A percentile compares a stretch with the other conserved stretches of the same genome.
Conservation (phyloP, 2,797 vertebrate species). For the Platyrinchus mystaceus region DNA sequence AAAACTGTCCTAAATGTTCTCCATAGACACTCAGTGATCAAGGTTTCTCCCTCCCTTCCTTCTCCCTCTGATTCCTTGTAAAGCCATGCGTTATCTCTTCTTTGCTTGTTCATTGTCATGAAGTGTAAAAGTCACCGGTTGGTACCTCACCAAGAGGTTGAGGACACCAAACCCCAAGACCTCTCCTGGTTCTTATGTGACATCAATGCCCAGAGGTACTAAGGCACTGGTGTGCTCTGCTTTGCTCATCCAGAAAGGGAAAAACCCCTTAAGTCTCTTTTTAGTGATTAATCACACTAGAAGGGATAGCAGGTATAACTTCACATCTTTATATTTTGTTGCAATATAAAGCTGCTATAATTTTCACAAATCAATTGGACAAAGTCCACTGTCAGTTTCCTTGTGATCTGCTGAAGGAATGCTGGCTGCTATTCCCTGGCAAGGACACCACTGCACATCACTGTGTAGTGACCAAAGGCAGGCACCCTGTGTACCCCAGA, state of each 20-base stretch:
- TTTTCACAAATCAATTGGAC: background rate
- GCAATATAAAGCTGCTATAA: background rate
- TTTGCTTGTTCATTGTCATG: background rate
- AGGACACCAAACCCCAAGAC: background rate
- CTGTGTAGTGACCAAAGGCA: background rate
- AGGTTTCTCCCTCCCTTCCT: background rate
- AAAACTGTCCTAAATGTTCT: background rate
- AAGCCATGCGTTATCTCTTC: background rate
- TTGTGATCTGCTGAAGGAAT: background rate
- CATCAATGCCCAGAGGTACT: accelerated
- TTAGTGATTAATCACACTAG: background rate
- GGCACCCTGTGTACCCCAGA: background rate
- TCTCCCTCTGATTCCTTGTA: background rate
- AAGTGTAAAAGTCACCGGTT: background rate
- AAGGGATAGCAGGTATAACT: background rate
- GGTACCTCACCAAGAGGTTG: background rate
- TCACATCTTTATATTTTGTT: background rate
- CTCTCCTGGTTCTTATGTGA: accelerated
- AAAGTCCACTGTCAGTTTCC: background rate
- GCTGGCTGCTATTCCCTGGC: background rate
- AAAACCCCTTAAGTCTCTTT: background rate
- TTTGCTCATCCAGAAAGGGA: background rate
- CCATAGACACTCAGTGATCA: background rate
- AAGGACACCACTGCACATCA: background rate
- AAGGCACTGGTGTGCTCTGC: accelerated